Evolutionary conservation across 2,113 vertebrate genomes (phyloP).

Genomic region (Corvus moneduloides): DNA sequence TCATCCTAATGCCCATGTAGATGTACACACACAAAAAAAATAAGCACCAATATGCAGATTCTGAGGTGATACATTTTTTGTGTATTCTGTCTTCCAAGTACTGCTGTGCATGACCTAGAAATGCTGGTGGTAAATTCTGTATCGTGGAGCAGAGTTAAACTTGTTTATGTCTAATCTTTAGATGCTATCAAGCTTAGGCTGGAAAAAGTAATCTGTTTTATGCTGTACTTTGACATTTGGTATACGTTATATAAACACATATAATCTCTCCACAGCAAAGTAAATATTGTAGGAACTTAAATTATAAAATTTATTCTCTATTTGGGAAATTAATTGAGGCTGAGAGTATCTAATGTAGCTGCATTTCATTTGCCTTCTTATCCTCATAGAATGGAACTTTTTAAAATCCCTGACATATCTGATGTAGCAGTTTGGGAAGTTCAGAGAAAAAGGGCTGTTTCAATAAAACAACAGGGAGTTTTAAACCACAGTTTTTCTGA

Average conservation of each 20-base stretch:
- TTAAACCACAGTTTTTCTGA: background rate
- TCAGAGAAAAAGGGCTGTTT: background rate
- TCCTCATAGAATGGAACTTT: background rate
- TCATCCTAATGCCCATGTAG: background rate
- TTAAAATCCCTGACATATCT: background rate
- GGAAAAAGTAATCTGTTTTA: conserved; percentile 52
- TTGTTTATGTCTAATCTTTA: conserved; percentile 51
- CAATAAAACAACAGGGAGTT: background rate
- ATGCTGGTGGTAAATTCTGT: conserved; percentile 3
- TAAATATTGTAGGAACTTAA: background rate
- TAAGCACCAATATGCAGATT: background rate
- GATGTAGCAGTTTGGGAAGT: background rate
- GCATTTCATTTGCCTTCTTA: background rate
- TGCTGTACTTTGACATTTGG: conserved; percentile 40
- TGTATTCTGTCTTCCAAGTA: background rate
- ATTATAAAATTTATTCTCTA: background rate
- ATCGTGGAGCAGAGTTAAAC: background rate
- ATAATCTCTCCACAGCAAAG: conserved; percentile 1
- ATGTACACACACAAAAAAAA: background rate
- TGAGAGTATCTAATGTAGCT: background rate
- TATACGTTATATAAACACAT: conserved; percentile 16
- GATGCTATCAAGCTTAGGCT: conserved; percentile 44
- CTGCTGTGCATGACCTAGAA: conserved; percentile 61
- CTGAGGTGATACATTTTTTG: conserved; percentile 1
- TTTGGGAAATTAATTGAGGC: conserved; percentile 2